Conservation (phyloP, 2,113 vertebrate species). For the Lethenteron camtschaticum region DNA sequence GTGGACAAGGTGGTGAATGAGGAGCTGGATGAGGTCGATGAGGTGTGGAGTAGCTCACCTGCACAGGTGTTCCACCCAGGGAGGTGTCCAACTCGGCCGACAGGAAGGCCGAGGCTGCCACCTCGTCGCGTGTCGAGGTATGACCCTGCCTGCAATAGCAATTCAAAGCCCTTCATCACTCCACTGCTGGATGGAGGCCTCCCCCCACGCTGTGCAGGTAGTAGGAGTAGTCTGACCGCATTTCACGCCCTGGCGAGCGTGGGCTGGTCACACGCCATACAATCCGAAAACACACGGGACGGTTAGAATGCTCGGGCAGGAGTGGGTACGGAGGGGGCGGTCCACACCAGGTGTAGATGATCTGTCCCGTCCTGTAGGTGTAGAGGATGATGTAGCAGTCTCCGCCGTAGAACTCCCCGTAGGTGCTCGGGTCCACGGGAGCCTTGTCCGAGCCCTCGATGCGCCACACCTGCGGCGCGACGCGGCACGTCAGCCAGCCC, state of each 20-base stretch:
- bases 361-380: conserved; percentile 54
- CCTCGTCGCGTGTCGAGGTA: conserved; percentile 65
- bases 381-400: conserved; percentile 93
- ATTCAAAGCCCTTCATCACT: neutral
- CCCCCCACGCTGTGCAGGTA: neutral
- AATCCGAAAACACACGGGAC: too few species aligned
- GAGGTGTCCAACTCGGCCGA: conserved; percentile 59
- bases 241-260: too few species aligned
- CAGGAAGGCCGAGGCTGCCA: conserved; percentile 52
- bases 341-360: conserved; percentile 88
- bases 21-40: too few species aligned
- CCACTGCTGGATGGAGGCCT: neutral
- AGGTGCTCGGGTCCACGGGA: conserved; percentile 30
- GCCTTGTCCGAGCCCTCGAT: conserved; percentile 59
- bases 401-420: conserved; percentile 81
- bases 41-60: conserved; percentile 28
- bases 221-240: too few species aligned
- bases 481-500: neutral
- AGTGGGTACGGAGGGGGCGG: too few species aligned
- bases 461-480: conserved; percentile 55
- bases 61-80: conserved; percentile 61
- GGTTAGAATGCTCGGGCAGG: too few species aligned
- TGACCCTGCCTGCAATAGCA: conserved; percentile 44
- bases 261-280: too few species aligned
- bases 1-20: too few species aligned